These are phyloP conservation scores for Cynocephalus volans DNA, from an alignment of 2,113 vertebrate species.

Conservation along the genomic window DNA sequence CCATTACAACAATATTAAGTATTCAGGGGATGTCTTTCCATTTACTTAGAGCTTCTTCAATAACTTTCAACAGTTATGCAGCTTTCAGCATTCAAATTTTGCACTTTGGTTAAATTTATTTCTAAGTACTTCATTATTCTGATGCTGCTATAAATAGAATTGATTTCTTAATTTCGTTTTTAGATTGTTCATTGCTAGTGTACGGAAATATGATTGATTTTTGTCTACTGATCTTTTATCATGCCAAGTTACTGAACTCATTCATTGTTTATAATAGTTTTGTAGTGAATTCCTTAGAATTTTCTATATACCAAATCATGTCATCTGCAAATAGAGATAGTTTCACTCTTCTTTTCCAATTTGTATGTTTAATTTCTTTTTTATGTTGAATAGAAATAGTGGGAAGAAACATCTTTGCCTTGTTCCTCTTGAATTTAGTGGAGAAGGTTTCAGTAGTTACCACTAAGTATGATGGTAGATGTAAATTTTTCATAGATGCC, in stretches of 20 bases:
- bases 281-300: neutral
- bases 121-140: neutral
- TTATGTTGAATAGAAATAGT: neutral
- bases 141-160: neutral
- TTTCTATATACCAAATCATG: neutral
- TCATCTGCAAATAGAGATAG: neutral
- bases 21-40: neutral
- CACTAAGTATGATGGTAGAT: neutral
- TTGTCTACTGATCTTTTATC: neutral
- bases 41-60: constrained; percentile 7
- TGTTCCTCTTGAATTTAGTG: neutral
- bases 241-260: neutral
- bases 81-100: neutral
- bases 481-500: neutral
- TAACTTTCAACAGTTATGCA: neutral
- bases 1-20: neutral
- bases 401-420: neutral
- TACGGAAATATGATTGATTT: neutral
- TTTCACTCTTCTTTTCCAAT: neutral
- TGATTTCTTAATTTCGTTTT: neutral
- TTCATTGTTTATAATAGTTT: neutral
- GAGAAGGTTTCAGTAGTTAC: neutral
- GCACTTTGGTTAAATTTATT: neutral
- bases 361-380: neutral
- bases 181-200: neutral